A percentile compares a stretch with the other conserved stretches of the same genome.
Conservation (phyloP, 2,797 vertebrate species). For the Selene dorsalis region DNA sequence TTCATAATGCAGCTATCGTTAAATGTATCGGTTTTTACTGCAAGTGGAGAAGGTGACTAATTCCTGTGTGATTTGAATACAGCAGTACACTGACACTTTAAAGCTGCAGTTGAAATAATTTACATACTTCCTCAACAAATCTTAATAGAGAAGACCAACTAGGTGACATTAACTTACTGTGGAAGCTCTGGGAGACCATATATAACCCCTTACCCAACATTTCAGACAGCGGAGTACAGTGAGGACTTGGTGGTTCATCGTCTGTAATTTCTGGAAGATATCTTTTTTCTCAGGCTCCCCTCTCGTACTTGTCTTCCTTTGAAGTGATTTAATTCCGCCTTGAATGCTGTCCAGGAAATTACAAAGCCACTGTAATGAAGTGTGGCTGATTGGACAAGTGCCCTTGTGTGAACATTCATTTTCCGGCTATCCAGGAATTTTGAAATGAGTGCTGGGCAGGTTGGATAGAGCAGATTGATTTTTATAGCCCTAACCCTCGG, state of each 20-base stretch:
- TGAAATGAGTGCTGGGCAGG: constrained; percentile 42
- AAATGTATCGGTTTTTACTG: background rate
- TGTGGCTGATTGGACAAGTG: constrained; percentile 71
- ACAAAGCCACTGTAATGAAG: constrained; percentile 71
- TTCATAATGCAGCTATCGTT: background rate
- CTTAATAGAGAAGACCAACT: constrained; percentile 30
- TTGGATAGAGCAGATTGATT: constrained; percentile 48
- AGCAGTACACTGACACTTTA: background rate
- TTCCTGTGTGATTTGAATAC: constrained; percentile 6
- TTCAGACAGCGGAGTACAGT: constrained; percentile 73
- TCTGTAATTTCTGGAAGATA: constrained; percentile 57
- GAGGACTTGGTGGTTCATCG: constrained; percentile 53
- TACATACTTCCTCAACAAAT: constrained; percentile 38
- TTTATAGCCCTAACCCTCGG: constrained; percentile 41
- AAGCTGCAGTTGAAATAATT: background rate
- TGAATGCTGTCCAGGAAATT: constrained; percentile 73
- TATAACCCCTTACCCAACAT: constrained; percentile 52
- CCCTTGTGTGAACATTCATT: constrained; percentile 63
- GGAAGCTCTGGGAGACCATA: constrained; percentile 61
- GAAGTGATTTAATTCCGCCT: constrained; percentile 70
- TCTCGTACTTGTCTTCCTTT: constrained; percentile 60
- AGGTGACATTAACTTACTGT: constrained; percentile 39
- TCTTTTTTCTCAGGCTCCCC: constrained; percentile 22
- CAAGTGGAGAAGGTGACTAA: constrained; percentile 2
- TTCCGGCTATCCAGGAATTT: constrained; percentile 55